A percentile compares a stretch with the other conserved stretches of the same genome.
These are phyloP conservation scores for Caranx ignobilis DNA, from an alignment of 2,113 vertebrate genomes.

Conservation along the genomic window DNA sequence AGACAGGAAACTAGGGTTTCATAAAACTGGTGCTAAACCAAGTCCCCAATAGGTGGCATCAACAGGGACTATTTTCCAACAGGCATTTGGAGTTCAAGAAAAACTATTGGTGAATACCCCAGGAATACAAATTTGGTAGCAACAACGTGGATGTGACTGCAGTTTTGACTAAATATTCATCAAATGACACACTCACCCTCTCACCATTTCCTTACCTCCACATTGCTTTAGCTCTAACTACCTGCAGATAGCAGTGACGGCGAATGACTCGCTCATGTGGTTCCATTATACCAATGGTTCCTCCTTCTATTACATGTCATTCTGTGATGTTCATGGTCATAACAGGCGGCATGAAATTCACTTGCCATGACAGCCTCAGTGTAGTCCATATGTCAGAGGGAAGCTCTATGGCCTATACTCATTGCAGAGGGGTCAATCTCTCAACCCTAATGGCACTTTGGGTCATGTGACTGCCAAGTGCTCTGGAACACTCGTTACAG, in stretches of 20 bases:
- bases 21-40: conserved; percentile 57
- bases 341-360: conserved; percentile 74
- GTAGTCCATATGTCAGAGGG: conserved; percentile 79
- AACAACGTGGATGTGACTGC: background rate
- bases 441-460: conserved; percentile 77
- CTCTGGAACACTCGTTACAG: conserved; percentile 78
- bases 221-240: conserved; percentile 46
- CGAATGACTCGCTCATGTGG: conserved; percentile 58
- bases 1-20: conserved; percentile 48
- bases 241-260: conserved; percentile 59
- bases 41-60: conserved; percentile 33
- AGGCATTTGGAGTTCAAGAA: background rate
- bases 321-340: conserved; percentile 72
- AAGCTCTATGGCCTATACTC: conserved; percentile 63
- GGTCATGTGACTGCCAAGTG: conserved; percentile 78
- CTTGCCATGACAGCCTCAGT: conserved; percentile 67
- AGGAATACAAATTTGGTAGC: background rate
- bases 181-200: background rate
- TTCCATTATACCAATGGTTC: conserved; percentile 73
- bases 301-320: conserved; percentile 70
- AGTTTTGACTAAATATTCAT: conserved; percentile 18
- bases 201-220: conserved; percentile 30
- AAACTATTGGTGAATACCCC: conserved; percentile 30
- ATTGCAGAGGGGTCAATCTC: conserved; percentile 79
- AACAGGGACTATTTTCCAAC: conserved; percentile 17